phyloP scores from a whole-genome alignment of 2,888 invertebrate genomes.

The Platerodrilus igneus region DNA sequence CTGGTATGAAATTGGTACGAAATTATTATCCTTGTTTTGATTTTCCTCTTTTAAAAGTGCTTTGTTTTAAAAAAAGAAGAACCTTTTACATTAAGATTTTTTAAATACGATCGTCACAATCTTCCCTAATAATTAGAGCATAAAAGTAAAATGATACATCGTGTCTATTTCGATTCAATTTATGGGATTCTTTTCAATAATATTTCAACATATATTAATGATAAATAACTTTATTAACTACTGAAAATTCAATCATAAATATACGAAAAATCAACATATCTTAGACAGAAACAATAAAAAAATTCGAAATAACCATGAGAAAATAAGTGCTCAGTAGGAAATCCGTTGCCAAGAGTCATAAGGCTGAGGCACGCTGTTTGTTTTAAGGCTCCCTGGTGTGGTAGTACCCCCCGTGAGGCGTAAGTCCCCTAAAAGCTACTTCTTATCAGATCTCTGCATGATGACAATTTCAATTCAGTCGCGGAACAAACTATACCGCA shows the following conservation, averaged over 20 bases:
- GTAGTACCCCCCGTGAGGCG: conserved; percentile 36
- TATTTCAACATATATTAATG: too few relatives aligned
- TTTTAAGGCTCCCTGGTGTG: conserved; percentile 45
- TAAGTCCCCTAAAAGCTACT: conserved; percentile 43
- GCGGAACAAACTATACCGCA: conserved; percentile 30
- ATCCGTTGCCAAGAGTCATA: conserved; percentile 44
- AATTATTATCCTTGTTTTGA: too few relatives aligned
- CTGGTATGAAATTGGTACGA: too few relatives aligned
- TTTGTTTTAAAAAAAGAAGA: too few relatives aligned
- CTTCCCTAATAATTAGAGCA: too few relatives aligned
- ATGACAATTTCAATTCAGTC: conserved; percentile 48
- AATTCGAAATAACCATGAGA: conserved; percentile 13
- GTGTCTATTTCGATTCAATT: too few relatives aligned
- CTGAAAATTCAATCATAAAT: conserved; percentile 1
- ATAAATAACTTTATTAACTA: too few relatives aligned
- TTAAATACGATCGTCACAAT: too few relatives aligned
- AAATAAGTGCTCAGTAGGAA: conserved; percentile 43
- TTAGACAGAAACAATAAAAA: conserved; percentile 7
- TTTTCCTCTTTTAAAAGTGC: too few relatives aligned
- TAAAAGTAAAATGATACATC: too few relatives aligned
- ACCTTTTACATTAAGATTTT: too few relatives aligned
- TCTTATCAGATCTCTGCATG: conserved; percentile 50
- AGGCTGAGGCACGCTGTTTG: conserved; percentile 45
- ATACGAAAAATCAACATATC: not conserved
- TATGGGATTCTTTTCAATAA: too few relatives aligned